Evolutionary conservation across 2,888 invertebrate species (phyloP), one percentile per base, ranked within the genome.

Genomic region (Netelia fuscicornis): DNA sequence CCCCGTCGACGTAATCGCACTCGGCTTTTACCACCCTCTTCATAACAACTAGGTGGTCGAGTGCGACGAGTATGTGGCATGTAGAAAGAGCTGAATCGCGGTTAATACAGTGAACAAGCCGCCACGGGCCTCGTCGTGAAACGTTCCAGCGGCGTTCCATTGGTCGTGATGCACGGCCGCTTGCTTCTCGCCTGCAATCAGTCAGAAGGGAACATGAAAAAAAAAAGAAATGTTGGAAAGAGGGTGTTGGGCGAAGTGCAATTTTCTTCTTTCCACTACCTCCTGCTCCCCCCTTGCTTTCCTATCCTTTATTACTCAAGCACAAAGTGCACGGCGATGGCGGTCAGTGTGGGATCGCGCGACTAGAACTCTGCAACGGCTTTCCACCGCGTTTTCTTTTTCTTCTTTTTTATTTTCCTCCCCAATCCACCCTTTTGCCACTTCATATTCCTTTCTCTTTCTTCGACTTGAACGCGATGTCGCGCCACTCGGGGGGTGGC

Each of bases 101-200:
- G 83, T 85, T 84, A 87, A 83, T 85, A 86, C 77, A 52, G 81
- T 81, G 83, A 87, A 83, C 72, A 86, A 77, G 76, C 82, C 68
- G 77, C 72, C 70, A 80, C 81, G 80, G 56, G 78, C 79, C 79
- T 85, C 81, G 75, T 80, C 85, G 54, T 83, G 83, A 85, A 79
- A 83, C 90, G 93, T 93, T 91, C 91, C 92, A 90, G 95, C 95
- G 89, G 95, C 94, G 90, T 95, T 95, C 95, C 95, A 95, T 11
- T 95, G 95, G 90, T 96, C 96, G 88, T 95, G 96, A 88, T 96
- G 95, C 68, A 96, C 96, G 1, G 96, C 96, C 1, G 96, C 96
- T 90, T 96, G 96, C 88, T 95, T 96, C 89, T 96, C 96, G 88
- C 96, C 96, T 95, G 93, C 56, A 82, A 87, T 83, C 76, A 86